These are phyloP conservation scores for Pterophyllum scalare DNA, from an alignment of 2,113 vertebrate genomes.

Conservation along the genomic window DNA sequence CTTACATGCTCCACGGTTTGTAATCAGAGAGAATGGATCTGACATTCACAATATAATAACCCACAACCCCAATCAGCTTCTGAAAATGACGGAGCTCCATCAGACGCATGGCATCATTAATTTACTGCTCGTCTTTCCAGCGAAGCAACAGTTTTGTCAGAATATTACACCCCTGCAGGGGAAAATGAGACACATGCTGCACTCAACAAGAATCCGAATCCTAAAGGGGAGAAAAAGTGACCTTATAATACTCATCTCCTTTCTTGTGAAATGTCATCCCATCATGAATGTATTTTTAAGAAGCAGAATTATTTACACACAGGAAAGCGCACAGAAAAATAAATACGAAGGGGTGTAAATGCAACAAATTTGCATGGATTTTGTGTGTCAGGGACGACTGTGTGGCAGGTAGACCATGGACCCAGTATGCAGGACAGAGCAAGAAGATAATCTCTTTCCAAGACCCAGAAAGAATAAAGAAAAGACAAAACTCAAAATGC, in stretches of 20 bases:
- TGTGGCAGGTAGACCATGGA: no score
- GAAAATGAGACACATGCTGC: background rate
- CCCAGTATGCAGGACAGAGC: no score
- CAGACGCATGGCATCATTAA: constrained; percentile 11
- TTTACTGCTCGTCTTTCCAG: constrained; percentile 1
- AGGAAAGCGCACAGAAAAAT: fast-evolving
- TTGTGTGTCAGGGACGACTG: no score
- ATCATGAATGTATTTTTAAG: background rate
- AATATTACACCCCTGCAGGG: background rate
- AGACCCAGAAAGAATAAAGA: no score
- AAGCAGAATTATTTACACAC: fast-evolving
- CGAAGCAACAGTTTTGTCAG: background rate
- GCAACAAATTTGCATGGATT: background rate
- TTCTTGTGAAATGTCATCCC: background rate
- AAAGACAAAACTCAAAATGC: no score
- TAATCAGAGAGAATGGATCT: constrained; percentile 12
- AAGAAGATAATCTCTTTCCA: no score
- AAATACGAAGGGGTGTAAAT: fast-evolving
- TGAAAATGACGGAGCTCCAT: constrained; percentile 2
- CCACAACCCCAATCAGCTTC: background rate
- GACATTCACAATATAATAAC: constrained; percentile 28
- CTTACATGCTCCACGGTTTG: background rate
- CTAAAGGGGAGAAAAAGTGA: background rate
- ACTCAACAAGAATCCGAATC: background rate
- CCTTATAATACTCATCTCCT: background rate